phyloP scores from a whole-genome alignment of 2,888 invertebrate genomes.

The Habroteleia sp. region DNA sequence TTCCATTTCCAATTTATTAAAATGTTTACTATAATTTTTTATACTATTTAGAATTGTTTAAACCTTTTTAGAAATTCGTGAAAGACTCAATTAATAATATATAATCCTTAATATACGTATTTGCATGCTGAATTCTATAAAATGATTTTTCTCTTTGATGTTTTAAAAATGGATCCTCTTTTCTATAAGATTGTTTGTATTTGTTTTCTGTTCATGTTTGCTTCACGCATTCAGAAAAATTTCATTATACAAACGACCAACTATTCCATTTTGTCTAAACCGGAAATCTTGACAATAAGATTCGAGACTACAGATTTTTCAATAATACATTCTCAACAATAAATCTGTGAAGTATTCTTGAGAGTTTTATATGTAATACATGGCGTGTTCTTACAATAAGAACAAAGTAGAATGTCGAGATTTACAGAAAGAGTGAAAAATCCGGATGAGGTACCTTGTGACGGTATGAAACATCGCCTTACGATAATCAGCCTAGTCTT shows the following conservation, averaged over 20 bases:
- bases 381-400: constrained; percentile 18
- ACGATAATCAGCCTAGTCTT: constrained; percentile 46
- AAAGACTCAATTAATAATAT: no score
- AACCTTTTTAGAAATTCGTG: no score
- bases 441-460: constrained; percentile 1
- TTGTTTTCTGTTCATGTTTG: constrained; percentile 7
- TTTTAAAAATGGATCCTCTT: no score
- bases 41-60: no score
- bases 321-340: constrained; percentile 42
- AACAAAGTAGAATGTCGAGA: constrained; percentile 34
- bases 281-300: constrained; percentile 32
- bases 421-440: constrained; percentile 21
- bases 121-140: no score
- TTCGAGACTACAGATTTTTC: constrained; percentile 37
- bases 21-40: no score
- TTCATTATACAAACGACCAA: constrained; percentile 44
- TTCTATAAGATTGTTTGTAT: constrained; percentile 3
- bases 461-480: constrained; percentile 41
- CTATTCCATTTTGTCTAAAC: constrained; percentile 29
- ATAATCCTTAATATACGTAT: no score
- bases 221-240: constrained; percentile 30
- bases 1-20: no score
- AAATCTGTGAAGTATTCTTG: constrained; percentile 47
- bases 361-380: constrained; percentile 38
- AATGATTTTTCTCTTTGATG: no score